These are phyloP conservation scores for Micropoecilia bifurca DNA, from an alignment of 2,797 vertebrate species.

Conservation along the genomic window DNA sequence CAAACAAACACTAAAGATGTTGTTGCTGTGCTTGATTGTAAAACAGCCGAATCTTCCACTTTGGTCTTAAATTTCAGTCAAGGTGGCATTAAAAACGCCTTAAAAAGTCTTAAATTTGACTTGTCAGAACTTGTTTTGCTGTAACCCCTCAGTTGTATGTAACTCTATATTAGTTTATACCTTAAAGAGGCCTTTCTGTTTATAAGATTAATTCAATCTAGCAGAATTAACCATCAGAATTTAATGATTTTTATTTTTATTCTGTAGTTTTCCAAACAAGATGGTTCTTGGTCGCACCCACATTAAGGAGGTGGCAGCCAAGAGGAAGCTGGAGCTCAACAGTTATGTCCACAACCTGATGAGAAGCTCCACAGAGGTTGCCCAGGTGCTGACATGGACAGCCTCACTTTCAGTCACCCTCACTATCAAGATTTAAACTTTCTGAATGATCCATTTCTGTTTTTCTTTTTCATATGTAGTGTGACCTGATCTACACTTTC, in stretches of 20 bases:
- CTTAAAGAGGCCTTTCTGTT: background rate
- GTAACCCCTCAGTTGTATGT: background rate
- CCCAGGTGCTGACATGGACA: conserved; percentile 82
- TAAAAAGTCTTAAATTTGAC: too few species aligned
- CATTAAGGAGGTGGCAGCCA: conserved; percentile 96
- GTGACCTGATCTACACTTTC: conserved; percentile 98
- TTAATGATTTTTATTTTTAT: background rate
- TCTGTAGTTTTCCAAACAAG: conserved; percentile 91
- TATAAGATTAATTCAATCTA: background rate
- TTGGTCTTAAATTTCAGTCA: too few species aligned
- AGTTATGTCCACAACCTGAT: conserved; percentile 95
- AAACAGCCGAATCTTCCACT: too few species aligned
- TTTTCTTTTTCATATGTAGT: conserved; percentile 79
- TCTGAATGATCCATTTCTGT: background rate
- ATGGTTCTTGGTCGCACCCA: conserved; percentile 97
- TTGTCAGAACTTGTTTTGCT: too few species aligned
- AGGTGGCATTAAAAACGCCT: too few species aligned
- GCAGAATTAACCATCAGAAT: background rate
- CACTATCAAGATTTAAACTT: background rate
- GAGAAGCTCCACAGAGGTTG: conserved; percentile 91
- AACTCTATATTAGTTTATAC: background rate
- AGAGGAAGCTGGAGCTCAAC: conserved; percentile 96
- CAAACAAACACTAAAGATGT: too few species aligned
- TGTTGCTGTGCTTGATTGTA: too few species aligned
- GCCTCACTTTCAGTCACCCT: background rate